Evolutionary conservation across 1,140 invertebrate species (phyloP), one percentile per base, ranked within the genome.

Genomic region (Hyposmocoma kahamanoa): DNA sequence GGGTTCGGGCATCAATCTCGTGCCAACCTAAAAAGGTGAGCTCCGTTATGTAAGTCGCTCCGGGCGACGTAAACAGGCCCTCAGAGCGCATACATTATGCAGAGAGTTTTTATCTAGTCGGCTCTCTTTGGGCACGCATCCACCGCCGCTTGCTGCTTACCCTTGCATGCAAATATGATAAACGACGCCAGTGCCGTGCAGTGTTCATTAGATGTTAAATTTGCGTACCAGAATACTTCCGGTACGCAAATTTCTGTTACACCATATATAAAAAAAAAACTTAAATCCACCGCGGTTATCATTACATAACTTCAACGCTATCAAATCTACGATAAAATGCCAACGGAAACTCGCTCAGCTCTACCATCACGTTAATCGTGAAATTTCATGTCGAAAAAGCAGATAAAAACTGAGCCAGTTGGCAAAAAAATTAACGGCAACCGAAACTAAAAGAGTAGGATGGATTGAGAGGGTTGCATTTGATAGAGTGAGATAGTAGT

Each of bases 361-460:
- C 58, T 67, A 53, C 59, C 59, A 68, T 79, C 73, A 77, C 69
- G 67, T 77, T 78, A 78, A 72, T 82, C 68, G 72, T 75, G 65
- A 80, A 75, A 74, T 72, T 77, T 53, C 53, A 71, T 62, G 59
- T 61, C 59, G 72, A 71, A 63, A 74, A 82, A 74, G 46, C 53
- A 18, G 48, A 60, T 53, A 63, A 68, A 72, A 73, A 67, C 50
- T 53, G 66, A 63, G 66, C 50, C 62, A 46, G 62, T 65, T 62
- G 57, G 61, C 59, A 74, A 73, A 78, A 80, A 75, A 75, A 75
- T 65, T 77, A 74, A 80, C 77, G 70, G 70, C 72, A 74, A 73
- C 65, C 63, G 57, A 76, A 68, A 69, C 52, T 66, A 53, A 39
- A 42, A 55, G 59, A 68, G 56, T 17, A 60, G 60, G 70, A 73